phyloP scores from a whole-genome alignment of 1,140 invertebrate species.

The Yoshiicerus persimilis region DNA sequence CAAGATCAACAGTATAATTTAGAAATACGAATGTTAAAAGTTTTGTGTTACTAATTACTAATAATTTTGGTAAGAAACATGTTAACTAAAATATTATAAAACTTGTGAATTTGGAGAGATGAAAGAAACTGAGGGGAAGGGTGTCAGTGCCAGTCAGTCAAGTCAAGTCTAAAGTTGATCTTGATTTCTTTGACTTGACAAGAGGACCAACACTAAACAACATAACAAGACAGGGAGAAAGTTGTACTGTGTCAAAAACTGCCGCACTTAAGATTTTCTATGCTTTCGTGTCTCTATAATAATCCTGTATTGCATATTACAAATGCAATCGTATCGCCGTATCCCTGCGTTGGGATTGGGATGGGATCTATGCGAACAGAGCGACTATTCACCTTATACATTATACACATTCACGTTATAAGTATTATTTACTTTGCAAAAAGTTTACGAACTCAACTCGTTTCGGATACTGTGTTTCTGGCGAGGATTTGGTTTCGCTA shows the following conservation, averaged over 20 bases:
- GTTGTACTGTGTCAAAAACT: not conserved
- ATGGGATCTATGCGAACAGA: too few species aligned
- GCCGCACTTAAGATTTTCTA: not conserved
- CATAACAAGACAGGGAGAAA: not conserved
- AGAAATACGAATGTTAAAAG: not conserved
- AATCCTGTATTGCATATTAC: not conserved
- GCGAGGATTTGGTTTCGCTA: too few species aligned
- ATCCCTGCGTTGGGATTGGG: not conserved
- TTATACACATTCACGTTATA: too few species aligned
- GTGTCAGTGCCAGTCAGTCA: not conserved
- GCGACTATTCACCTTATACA: too few species aligned
- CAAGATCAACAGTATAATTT: not conserved
- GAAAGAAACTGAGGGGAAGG: not conserved
- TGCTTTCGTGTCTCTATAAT: not conserved
- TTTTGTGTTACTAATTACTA: not conserved
- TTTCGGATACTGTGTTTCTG: not conserved
- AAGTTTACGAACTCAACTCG: not conserved
- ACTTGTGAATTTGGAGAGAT: not conserved
- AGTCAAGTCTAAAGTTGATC: not conserved
- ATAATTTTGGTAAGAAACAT: not conserved
- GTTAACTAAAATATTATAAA: not conserved
- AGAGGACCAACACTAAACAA: not conserved
- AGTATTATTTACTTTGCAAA: not conserved
- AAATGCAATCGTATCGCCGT: not conserved
- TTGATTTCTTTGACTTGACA: not conserved